Evolutionary conservation across 2,797 vertebrate species (phyloP), one percentile per base, ranked within the genome.

Genomic region (Champsocephalus esox): DNA sequence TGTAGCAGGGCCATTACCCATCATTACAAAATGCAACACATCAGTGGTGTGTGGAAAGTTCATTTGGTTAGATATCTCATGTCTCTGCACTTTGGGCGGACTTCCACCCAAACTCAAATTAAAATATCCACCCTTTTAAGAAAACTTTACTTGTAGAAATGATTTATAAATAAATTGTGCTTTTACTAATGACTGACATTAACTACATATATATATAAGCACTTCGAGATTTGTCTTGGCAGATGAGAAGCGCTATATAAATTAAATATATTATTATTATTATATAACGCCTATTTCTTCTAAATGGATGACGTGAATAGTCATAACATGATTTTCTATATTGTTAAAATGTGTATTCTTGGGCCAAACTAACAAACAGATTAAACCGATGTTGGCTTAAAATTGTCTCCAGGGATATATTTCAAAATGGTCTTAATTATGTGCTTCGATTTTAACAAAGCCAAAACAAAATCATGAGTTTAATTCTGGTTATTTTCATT

Each of bases 401-500:
- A 16, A 73, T 59, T 44, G 17, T 60, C 73, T 59, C 1, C 0
- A 38, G 41, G 57, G 14, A 64, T 24, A 38, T 21, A 62, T 77
- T 79, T 74, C 12, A 55, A 76, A 69, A 73, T 66, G 17, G 44
- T 70, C 43, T 76, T 55, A 55, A 74, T 73, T 71, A 54, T 52
- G 70, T 56, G 19, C 57, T 73, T 64, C 17, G 43, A 19, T 19
- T 21, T n/a, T 52, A 66, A 69, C 54, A 81, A 75, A 74, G 43
- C 50, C 21, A 50, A 14, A 59, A 51, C 13, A 28, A 63, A 74
- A 74, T 17, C 21, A 24, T 73, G 63, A 56, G 44, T 45, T 45
- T 73, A 72, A 80, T 79, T 77, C 32, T 43, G 21, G 24, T 75
- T 64, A 57, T 82, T 84, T 81, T 77, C 51, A 59, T 38, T 28